These are phyloP conservation scores for Drosophila nigrodunni DNA, from an alignment of 1,140 invertebrate genomes.

Conservation along the genomic window DNA sequence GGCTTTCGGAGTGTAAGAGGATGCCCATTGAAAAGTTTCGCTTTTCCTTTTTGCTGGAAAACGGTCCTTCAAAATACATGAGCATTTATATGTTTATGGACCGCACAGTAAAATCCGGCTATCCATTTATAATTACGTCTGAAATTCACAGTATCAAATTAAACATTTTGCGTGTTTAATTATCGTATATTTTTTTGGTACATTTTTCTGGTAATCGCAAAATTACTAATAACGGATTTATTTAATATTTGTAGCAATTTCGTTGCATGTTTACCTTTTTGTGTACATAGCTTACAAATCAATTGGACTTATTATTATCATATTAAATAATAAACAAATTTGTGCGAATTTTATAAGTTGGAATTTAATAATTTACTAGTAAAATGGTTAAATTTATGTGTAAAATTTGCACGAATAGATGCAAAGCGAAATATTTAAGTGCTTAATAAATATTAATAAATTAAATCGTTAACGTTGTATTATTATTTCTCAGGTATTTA, in stretches of 20 bases:
- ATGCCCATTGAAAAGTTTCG: conserved; percentile 28
- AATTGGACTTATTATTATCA: too few relatives aligned
- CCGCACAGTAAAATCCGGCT: conserved; percentile 13
- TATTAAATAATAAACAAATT: too few relatives aligned
- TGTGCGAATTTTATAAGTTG: too few relatives aligned
- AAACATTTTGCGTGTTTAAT: conserved; percentile 7
- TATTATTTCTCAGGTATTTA: too few relatives aligned
- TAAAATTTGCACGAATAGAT: too few relatives aligned
- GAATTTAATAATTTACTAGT: too few relatives aligned
- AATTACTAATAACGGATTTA: background rate
- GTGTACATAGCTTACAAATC: too few relatives aligned
- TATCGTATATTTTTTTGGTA: background rate
- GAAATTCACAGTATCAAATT: conserved; percentile 8
- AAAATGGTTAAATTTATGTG: too few relatives aligned
- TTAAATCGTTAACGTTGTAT: too few relatives aligned
- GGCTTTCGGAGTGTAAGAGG: conserved; percentile 13
- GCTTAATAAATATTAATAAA: too few relatives aligned
- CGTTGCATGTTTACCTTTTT: background rate
- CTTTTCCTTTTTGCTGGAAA: conserved; percentile 11
- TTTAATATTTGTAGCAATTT: background rate
- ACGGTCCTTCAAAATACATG: conserved; percentile 9
- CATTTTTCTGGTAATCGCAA: background rate
- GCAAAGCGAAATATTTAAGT: too few relatives aligned
- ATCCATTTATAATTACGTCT: conserved; percentile 12
- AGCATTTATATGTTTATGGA: conserved; percentile 6